These are phyloP conservation scores for Beris morrisii DNA, from an alignment of 2,888 invertebrate species.

Conservation along the genomic window DNA sequence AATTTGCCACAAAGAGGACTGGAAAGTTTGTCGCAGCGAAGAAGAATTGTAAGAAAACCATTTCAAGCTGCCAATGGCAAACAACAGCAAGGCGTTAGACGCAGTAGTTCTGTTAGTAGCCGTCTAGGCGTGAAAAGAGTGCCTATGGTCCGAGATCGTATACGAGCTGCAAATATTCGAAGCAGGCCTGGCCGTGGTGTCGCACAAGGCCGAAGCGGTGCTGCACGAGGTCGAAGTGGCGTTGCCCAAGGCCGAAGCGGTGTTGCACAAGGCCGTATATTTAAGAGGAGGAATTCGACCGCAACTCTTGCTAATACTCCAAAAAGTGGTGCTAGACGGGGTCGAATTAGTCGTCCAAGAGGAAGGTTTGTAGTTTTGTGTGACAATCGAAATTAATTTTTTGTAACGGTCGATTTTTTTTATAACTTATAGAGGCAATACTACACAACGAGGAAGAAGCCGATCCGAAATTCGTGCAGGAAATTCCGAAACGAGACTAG, in stretches of 20 bases:
- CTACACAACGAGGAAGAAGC: conserved; percentile 37
- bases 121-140: conserved; percentile 32
- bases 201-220: conserved; percentile 1
- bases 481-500: conserved; percentile 36
- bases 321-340: conserved; percentile 29
- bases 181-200: conserved; percentile 14
- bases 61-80: conserved; percentile 4
- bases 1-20: not conserved
- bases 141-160: conserved; percentile 24
- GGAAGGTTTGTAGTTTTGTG: conserved; percentile 31
- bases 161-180: conserved; percentile 12
- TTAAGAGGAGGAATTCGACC: conserved; percentile 47
- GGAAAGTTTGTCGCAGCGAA: not conserved
- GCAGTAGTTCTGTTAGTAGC: conserved; percentile 33
- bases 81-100: conserved; percentile 8
- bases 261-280: conserved; percentile 45
- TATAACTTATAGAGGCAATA: conserved; percentile 25
- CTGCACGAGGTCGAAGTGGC: conserved; percentile 42
- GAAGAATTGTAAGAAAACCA: conserved; percentile 7
- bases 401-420: conserved; percentile 3
- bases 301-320: conserved; percentile 33
- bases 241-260: not conserved
- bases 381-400: not conserved
- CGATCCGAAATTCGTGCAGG: conserved; percentile 38
- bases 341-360: conserved; percentile 34